Percentiles rank a stretch among this genome's conserved stretches.
These are phyloP conservation scores for Temnothorax unifasciatus DNA, from an alignment of 2,888 invertebrate species.

Conservation along the genomic window DNA sequence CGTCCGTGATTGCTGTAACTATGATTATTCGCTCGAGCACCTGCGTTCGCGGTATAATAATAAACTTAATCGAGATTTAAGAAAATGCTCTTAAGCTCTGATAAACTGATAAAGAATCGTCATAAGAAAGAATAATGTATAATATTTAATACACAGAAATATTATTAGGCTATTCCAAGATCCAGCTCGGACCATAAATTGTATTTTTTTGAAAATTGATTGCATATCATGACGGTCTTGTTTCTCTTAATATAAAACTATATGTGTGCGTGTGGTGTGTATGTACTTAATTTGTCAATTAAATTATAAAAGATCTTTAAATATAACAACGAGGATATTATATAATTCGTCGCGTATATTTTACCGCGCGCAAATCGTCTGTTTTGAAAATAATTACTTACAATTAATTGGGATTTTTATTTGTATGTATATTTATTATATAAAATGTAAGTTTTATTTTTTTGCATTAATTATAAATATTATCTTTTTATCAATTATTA, in stretches of 20 bases:
- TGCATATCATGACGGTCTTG: too few relatives aligned
- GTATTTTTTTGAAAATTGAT: too few relatives aligned
- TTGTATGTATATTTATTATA: neutral
- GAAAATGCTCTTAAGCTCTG: neutral
- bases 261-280: too few relatives aligned
- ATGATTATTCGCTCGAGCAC: slow-evolving; percentile 40
- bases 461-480: neutral
- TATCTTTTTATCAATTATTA: neutral
- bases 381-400: neutral
- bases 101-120: neutral
- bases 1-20: neutral
- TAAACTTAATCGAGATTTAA: slow-evolving; percentile 2
- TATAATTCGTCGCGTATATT: neutral
- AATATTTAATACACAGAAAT: too few relatives aligned
- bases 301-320: neutral
- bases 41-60: neutral
- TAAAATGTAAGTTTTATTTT: neutral
- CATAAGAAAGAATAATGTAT: neutral
- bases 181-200: too few relatives aligned
- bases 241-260: too few relatives aligned
- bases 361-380: neutral
- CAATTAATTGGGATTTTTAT: neutral
- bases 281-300: neutral
- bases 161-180: too few relatives aligned
- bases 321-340: neutral